Evolutionary conservation across 2,113 vertebrate species (phyloP).

Genomic region (Cyphomyrus plagiostoma): DNA sequence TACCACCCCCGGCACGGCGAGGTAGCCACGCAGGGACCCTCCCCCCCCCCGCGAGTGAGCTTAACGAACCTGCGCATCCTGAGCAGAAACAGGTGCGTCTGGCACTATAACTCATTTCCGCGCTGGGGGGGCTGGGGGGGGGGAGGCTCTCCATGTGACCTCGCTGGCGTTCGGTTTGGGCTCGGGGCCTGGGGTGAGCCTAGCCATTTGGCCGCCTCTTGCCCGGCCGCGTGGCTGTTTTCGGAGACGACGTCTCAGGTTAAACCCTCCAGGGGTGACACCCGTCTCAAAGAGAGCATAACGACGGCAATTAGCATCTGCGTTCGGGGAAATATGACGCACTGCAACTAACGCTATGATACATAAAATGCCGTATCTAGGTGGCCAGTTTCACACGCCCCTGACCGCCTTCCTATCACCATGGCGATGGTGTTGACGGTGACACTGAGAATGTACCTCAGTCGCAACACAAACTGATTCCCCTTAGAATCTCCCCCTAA

Average conservation of each 20-base stretch:
- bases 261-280: neutral
- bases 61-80: conserved; percentile 67
- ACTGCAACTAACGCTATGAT: neutral
- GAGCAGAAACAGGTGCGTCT: conserved; percentile 59
- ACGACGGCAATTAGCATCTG: neutral
- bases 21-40: conserved; percentile 75
- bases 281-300: neutral
- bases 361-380: neutral
- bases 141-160: neutral
- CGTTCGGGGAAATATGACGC: neutral
- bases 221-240: neutral
- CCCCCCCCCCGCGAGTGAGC: conserved; percentile 63
- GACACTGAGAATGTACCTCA: neutral
- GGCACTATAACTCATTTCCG: conserved; percentile 4
- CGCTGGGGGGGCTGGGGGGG: neutral
- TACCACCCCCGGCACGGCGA: conserved; percentile 79
- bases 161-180: neutral
- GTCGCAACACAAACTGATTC: neutral
- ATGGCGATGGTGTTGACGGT: neutral
- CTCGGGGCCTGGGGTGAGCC: neutral
- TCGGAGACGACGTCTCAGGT: neutral
- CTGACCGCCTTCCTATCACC: neutral
- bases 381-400: neutral
- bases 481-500: neutral
- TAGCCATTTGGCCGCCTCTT: neutral